Percentiles rank a stretch among this genome's conserved stretches.
phyloP scores from a whole-genome alignment of 1,140 invertebrate genomes.

The Calephelis nemesis region DNA sequence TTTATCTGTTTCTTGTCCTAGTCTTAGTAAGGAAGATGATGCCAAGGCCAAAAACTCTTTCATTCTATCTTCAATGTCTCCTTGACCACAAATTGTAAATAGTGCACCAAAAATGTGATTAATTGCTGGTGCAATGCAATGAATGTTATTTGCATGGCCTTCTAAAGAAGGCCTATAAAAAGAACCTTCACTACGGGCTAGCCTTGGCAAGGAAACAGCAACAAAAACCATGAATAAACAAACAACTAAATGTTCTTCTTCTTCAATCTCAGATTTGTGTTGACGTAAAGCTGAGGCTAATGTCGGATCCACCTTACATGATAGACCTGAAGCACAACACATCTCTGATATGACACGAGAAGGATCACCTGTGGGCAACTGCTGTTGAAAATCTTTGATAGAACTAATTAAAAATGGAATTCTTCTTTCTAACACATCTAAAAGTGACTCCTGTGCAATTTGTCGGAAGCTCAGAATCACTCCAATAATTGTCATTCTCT shows the following conservation, averaged over 20 bases:
- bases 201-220: constrained; percentile 97
- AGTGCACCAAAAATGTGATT: constrained; percentile 98
- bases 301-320: constrained; percentile 96
- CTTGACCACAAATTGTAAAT: constrained; percentile 96
- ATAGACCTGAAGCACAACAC: constrained; percentile 96
- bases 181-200: constrained; percentile 94
- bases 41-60: constrained; percentile 98
- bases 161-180: constrained; percentile 95
- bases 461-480: constrained; percentile 97
- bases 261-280: constrained; percentile 92
- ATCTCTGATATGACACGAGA: constrained; percentile 97
- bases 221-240: constrained; percentile 99
- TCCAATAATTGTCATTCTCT: constrained; percentile 98
- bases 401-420: constrained; percentile 98
- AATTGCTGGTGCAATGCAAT: constrained; percentile 97
- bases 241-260: constrained; percentile 94
- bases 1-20: constrained; percentile 97
- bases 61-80: constrained; percentile 98
- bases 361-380: constrained; percentile 93
- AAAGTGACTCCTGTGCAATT: constrained; percentile 94
- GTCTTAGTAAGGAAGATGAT: constrained; percentile 94
- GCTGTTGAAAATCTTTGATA: constrained; percentile 95
- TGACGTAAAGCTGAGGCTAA: constrained; percentile 91
- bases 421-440: constrained; percentile 95
- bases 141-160: constrained; percentile 98